These are phyloP conservation scores for Solenopsis fugax DNA, from an alignment of 1,140 invertebrate genomes.

Conservation along the genomic window DNA sequence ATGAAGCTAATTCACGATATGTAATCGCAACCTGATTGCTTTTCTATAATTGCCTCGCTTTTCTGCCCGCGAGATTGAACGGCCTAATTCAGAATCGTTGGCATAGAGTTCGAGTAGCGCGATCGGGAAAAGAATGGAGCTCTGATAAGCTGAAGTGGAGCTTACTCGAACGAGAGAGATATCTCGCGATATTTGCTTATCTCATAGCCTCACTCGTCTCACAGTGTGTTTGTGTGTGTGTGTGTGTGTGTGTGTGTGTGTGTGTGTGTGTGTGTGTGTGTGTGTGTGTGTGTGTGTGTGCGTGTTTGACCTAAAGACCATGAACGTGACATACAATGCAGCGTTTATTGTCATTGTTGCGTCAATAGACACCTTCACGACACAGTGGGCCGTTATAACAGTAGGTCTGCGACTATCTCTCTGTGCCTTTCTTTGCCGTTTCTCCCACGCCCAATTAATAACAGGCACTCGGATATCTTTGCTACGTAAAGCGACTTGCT, in stretches of 20 bases:
- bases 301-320: not conserved
- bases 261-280: no score
- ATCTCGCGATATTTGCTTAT: not conserved
- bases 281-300: no score
- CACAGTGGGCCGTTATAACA: not conserved
- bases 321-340: constrained; percentile 16
- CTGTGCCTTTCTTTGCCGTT: constrained; percentile 2
- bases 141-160: not conserved
- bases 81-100: not conserved
- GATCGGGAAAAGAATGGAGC: not conserved
- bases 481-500: not conserved
- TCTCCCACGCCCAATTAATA: constrained; percentile 11
- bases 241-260: no score
- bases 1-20: constrained; percentile 12
- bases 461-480: not conserved
- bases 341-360: constrained; percentile 42
- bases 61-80: constrained; percentile 10
- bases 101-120: not conserved
- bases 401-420: not conserved
- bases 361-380: constrained; percentile 8
- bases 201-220: not conserved
- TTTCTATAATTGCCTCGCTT: not conserved
- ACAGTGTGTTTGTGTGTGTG: no score
- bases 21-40: constrained; percentile 31
- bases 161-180: constrained; percentile 3